phyloP scores from a whole-genome alignment of 1,140 invertebrate genomes.

The Trinorchestia longiramus region DNA sequence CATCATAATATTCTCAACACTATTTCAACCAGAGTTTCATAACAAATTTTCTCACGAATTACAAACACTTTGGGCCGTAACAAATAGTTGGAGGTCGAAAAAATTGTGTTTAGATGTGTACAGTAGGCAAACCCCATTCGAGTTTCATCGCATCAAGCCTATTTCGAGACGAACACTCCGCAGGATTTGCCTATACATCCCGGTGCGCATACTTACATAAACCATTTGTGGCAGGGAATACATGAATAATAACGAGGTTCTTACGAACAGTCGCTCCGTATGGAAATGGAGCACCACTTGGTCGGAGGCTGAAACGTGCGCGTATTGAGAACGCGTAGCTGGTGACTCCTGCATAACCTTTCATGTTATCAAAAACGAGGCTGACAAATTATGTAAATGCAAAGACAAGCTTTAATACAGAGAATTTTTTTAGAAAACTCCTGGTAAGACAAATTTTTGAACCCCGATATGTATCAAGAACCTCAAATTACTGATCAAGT shows the following conservation, averaged over 20 bases:
- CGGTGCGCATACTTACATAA: conserved; percentile 34
- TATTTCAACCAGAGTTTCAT: background rate
- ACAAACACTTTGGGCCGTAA: background rate
- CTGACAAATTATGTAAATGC: background rate
- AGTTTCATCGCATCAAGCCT: background rate
- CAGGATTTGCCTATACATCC: conserved; percentile 36
- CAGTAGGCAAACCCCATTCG: background rate
- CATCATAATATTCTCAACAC: no score
- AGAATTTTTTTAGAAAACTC: background rate
- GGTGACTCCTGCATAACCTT: conserved; percentile 6
- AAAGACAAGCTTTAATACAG: background rate
- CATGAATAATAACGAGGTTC: conserved; percentile 46
- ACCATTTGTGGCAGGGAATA: conserved; percentile 42
- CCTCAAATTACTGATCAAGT: background rate
- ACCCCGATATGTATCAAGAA: background rate
- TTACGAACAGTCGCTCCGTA: conserved; percentile 42
- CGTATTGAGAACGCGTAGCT: background rate
- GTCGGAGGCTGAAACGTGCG: background rate
- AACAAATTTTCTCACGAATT: background rate
- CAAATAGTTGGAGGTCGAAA: background rate
- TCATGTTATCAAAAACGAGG: background rate
- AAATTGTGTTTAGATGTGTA: background rate
- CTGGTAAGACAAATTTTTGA: background rate
- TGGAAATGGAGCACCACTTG: conserved; percentile 38
- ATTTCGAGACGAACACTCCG: background rate